Conservation (phyloP, 2,797 vertebrate genomes). For the Amblyraja radiata region DNA sequence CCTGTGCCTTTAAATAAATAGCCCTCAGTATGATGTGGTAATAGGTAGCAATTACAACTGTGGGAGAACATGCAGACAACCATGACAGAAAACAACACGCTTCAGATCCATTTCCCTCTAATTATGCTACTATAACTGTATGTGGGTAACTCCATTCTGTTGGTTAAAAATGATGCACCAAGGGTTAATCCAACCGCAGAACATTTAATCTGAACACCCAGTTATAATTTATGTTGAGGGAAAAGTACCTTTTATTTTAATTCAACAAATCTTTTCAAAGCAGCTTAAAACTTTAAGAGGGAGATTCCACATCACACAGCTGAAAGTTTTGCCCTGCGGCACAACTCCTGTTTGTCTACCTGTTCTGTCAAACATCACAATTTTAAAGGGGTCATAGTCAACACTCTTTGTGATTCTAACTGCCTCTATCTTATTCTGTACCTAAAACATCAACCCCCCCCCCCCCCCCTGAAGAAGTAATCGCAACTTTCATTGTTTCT, state of each 20-base stretch:
- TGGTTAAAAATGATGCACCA: neutral
- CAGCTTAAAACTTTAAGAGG: constrained; percentile 59
- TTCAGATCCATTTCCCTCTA: constrained; percentile 1
- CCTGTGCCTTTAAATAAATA: neutral
- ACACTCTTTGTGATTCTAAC: too few species aligned
- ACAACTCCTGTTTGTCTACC: constrained; percentile 26
- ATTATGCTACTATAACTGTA: constrained; percentile 44
- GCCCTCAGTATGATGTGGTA: neutral
- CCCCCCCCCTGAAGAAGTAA: neutral
- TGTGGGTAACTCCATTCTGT: neutral
- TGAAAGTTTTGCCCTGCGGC: constrained; percentile 61
- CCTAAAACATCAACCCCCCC: neutral
- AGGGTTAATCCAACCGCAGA: constrained; percentile 15
- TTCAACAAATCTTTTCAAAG: constrained; percentile 58
- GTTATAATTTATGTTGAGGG: constrained; percentile 21
- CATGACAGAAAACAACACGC: neutral
- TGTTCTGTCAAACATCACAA: neutral
- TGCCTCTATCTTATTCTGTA: neutral
- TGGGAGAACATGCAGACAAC: neutral
- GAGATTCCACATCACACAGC: constrained; percentile 75
- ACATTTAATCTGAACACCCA: constrained; percentile 27
- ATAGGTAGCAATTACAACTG: neutral
- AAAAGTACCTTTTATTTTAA: constrained; percentile 48
- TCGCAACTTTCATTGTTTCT: too few species aligned
- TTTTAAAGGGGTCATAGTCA: neutral